phyloP scores from a whole-genome alignment of 2,888 invertebrate genomes.

The Acleris sparsana region DNA sequence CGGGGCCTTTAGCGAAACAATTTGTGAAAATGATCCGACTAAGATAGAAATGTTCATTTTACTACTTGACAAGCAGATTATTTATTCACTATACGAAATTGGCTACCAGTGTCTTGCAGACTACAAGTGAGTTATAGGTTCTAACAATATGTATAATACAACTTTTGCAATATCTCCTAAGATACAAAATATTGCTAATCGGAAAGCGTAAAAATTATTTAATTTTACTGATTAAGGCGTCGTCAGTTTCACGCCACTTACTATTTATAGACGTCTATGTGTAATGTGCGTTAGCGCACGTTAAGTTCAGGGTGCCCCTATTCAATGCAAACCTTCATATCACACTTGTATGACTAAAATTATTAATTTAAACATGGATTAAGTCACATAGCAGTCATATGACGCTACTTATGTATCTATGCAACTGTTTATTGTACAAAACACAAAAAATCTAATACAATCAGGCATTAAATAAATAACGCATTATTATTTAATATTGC shows the following conservation, averaged over 20 bases:
- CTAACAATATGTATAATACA: constrained; percentile 29
- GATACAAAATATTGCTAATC: constrained; percentile 25
- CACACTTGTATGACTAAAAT: too few species aligned
- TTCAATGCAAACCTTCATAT: too few species aligned
- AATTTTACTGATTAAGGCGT: constrained; percentile 8
- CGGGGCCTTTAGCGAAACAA: too few species aligned
- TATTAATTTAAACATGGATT: too few species aligned
- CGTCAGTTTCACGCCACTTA: not conserved
- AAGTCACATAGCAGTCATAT: too few species aligned
- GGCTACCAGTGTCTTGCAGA: constrained; percentile 31
- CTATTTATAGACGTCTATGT: not conserved
- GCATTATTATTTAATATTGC: too few species aligned
- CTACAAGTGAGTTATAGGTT: constrained; percentile 35
- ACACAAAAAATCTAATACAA: too few species aligned
- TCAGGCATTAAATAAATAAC: too few species aligned
- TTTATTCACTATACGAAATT: constrained; percentile 16
- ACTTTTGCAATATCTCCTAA: constrained; percentile 30
- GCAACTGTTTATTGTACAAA: too few species aligned
- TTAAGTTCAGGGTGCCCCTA: not conserved
- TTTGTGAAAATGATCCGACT: not conserved
- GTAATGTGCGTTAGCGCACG: not conserved
- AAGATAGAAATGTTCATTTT: not conserved
- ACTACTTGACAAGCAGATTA: constrained; percentile 17
- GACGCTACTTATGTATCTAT: too few species aligned
- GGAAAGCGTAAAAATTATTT: constrained; percentile 17